phyloP scores from a whole-genome alignment of 2,113 vertebrate genomes.

The Callionymus lyra region DNA sequence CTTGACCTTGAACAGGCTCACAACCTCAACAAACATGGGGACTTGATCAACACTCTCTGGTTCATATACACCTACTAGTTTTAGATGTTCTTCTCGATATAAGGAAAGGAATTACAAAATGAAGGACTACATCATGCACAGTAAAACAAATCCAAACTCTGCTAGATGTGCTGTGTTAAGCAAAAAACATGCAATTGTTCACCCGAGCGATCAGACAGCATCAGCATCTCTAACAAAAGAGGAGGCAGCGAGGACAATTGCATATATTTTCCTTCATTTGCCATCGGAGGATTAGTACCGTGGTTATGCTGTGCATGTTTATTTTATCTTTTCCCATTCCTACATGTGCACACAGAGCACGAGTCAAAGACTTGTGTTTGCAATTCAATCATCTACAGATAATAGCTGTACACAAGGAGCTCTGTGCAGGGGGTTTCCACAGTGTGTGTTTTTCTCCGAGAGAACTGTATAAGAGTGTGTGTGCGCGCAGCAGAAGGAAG shows the following conservation, averaged over 20 bases:
- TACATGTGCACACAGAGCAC: conserved; percentile 50
- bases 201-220: conserved; percentile 33
- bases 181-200: conserved; percentile 38
- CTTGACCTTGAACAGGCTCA: too few species aligned
- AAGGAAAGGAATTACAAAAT: too few species aligned
- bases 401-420: conserved; percentile 17
- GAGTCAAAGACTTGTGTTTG: conserved; percentile 33
- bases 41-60: too few species aligned
- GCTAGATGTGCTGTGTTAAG: conserved; percentile 37
- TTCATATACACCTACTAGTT: too few species aligned
- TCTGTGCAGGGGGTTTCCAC: conserved; percentile 8
- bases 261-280: conserved; percentile 25
- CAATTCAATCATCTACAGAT: conserved; percentile 44
- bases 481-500: not conserved
- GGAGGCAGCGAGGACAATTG: conserved; percentile 29
- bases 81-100: too few species aligned
- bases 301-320: conserved; percentile 28
- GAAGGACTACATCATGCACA: too few species aligned
- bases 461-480: conserved; percentile 3
- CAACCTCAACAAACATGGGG: too few species aligned
- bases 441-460: conserved; percentile 1
- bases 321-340: conserved; percentile 20
- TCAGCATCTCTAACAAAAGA: conserved; percentile 40
- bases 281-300: conserved; percentile 33
- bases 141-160: too few species aligned